Conservation (phyloP, 1,140 invertebrate species). For the Drosophila malerkotliana region DNA sequence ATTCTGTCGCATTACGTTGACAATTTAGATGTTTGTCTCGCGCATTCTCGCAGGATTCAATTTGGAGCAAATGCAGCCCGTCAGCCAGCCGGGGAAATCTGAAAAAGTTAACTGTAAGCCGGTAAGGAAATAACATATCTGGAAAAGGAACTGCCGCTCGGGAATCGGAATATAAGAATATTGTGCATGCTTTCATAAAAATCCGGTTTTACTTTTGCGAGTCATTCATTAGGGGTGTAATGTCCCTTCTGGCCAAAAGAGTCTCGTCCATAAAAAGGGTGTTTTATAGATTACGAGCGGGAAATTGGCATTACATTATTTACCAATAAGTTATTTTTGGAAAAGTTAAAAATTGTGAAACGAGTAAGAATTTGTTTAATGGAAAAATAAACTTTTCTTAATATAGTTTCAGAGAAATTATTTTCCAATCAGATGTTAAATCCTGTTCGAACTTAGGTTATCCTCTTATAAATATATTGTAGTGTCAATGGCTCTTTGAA, state of each 20-base stretch:
- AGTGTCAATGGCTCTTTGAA: too few relatives aligned
- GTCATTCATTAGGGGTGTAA: conserved; percentile 66
- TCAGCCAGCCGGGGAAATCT: conserved; percentile 61
- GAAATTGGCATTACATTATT: neutral
- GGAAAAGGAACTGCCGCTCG: conserved; percentile 3
- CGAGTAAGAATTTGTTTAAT: neutral
- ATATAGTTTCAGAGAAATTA: too few relatives aligned
- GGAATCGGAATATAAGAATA: neutral
- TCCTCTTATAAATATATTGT: too few relatives aligned
- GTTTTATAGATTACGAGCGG: conserved; percentile 11
- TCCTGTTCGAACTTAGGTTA: too few relatives aligned
- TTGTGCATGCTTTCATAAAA: conserved; percentile 42
- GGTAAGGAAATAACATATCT: conserved; percentile 24
- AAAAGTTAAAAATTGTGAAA: neutral
- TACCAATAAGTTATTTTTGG: neutral
- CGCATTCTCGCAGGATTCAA: conserved; percentile 75
- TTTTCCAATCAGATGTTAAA: too few relatives aligned
- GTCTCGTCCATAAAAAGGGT: conserved; percentile 6
- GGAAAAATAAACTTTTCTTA: neutral
- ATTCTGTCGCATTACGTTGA: conserved; percentile 82
- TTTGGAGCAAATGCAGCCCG: conserved; percentile 63
- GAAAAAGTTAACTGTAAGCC: conserved; percentile 49
- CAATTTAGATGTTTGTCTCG: conserved; percentile 82
- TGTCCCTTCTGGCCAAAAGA: conserved; percentile 36
- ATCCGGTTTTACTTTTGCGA: conserved; percentile 34